Percentiles rank a stretch among this genome's conserved stretches.
Evolutionary conservation across 2,797 vertebrate genomes (phyloP).

Genomic region (Emydoidea blandingii): DNA sequence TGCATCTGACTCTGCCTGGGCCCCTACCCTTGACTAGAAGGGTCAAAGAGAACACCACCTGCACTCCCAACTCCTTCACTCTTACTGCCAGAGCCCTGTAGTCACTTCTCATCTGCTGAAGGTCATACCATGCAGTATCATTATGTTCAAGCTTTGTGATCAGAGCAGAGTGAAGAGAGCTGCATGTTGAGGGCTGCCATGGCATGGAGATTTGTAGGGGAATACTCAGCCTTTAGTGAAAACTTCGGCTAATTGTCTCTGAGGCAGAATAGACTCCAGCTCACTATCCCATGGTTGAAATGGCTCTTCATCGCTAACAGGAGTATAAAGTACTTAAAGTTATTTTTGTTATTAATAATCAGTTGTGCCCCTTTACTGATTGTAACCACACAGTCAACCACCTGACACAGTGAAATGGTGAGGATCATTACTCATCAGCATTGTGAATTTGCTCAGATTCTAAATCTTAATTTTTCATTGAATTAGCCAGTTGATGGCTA

Average conservation of each 20-base stretch:
- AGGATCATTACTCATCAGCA: constrained; percentile 54
- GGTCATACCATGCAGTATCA: too few species aligned
- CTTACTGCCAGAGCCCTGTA: too few species aligned
- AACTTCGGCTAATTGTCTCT: background rate
- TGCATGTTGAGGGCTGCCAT: background rate
- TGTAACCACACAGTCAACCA: background rate
- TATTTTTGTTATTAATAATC: background rate
- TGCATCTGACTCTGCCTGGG: too few species aligned
- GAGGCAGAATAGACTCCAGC: background rate
- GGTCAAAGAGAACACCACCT: too few species aligned
- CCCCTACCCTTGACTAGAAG: too few species aligned
- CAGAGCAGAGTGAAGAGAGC: background rate
- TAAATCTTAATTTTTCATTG: constrained; percentile 66
- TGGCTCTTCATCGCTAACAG: background rate
- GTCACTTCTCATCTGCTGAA: too few species aligned
- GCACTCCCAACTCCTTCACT: too few species aligned
- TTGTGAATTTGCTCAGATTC: constrained; percentile 59
- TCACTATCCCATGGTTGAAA: background rate
- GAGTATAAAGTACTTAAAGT: background rate
- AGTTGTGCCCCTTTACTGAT: background rate
- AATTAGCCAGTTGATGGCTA: constrained; percentile 68
- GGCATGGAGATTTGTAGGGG: background rate
- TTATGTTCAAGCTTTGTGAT: too few species aligned
- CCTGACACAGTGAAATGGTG: background rate
- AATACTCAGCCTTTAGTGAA: background rate